These are phyloP conservation scores for Pogonognathellus flavescens DNA, from an alignment of 1,140 invertebrate genomes.

Conservation along the genomic window DNA sequence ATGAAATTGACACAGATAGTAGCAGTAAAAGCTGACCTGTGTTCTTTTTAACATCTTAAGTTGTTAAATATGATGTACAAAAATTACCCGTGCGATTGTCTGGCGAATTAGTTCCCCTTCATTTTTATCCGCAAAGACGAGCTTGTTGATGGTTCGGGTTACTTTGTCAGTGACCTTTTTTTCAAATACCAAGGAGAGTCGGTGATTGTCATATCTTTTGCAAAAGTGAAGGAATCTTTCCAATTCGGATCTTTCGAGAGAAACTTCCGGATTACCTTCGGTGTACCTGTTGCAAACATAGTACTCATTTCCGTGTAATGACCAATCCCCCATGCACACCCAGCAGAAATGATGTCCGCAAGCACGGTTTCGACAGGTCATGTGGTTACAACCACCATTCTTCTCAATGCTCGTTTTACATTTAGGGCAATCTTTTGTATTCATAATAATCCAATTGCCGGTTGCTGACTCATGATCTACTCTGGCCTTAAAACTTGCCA, in stretches of 20 bases:
- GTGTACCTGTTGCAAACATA: slow-evolving; percentile 20
- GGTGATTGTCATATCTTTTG: background rate
- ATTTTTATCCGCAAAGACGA: no score
- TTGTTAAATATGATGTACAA: no score
- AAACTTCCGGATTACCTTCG: background rate
- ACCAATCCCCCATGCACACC: slow-evolving; percentile 79
- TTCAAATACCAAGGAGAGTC: background rate
- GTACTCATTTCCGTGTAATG: slow-evolving; percentile 74
- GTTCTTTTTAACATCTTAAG: slow-evolving; percentile 69
- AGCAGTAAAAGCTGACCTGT: background rate
- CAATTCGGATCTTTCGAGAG: background rate
- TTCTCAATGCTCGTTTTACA: slow-evolving; percentile 77
- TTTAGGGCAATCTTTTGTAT: slow-evolving; percentile 77
- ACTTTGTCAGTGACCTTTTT: background rate
- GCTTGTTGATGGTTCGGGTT: background rate
- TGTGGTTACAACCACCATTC: slow-evolving; percentile 80
- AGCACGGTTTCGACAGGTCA: slow-evolving; percentile 77
- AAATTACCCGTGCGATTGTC: no score
- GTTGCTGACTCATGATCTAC: no score
- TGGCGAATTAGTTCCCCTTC: no score
- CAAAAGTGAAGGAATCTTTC: background rate
- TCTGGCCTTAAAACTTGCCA: no score
- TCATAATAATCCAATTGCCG: no score
- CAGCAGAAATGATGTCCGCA: slow-evolving; percentile 78
- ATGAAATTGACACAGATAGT: background rate